A percentile compares a stretch with the other conserved stretches of the same genome.
Conservation (phyloP, 2,113 vertebrate species). For the Cinclus mexicanus region DNA sequence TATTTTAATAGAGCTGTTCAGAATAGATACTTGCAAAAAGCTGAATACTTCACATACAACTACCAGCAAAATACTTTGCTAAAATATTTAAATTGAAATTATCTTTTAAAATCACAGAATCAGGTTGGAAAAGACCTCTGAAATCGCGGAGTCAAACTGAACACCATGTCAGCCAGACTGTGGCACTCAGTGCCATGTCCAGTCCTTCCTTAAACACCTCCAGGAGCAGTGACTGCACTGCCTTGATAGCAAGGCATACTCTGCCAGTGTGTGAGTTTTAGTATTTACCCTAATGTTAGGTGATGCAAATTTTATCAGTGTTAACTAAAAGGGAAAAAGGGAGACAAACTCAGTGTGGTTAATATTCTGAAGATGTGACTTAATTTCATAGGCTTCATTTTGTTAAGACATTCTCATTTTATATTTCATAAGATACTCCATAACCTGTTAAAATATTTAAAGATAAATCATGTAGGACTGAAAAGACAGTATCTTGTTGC, state of each 20-base stretch:
- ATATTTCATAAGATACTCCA: constrained; percentile 65
- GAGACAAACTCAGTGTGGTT: constrained; percentile 27
- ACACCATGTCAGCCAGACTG: not conserved
- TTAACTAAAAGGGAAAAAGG: constrained; percentile 27
- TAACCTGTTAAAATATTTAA: constrained; percentile 69
- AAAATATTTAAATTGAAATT: not conserved
- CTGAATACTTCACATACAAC: not conserved
- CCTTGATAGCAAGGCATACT: not conserved
- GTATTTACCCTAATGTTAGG: constrained; percentile 46
- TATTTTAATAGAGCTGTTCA: constrained; percentile 12
- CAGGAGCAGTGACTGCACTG: not conserved
- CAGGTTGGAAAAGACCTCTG: not conserved
- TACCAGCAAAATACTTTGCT: not conserved
- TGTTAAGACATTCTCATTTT: constrained; percentile 59
- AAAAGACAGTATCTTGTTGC: constrained; percentile 66
- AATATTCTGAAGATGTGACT: constrained; percentile 64
- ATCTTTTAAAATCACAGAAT: not conserved
- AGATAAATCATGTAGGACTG: constrained; percentile 69
- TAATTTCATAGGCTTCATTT: constrained; percentile 67
- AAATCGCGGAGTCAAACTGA: not conserved
- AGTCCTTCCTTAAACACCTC: not conserved
- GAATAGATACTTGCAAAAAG: not conserved
- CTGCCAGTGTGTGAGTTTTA: not conserved
- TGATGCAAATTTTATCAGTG: constrained; percentile 51
- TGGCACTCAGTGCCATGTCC: not conserved